Evolutionary conservation across 2,113 vertebrate species (phyloP).

Genomic region (Semnornis frantzii): DNA sequence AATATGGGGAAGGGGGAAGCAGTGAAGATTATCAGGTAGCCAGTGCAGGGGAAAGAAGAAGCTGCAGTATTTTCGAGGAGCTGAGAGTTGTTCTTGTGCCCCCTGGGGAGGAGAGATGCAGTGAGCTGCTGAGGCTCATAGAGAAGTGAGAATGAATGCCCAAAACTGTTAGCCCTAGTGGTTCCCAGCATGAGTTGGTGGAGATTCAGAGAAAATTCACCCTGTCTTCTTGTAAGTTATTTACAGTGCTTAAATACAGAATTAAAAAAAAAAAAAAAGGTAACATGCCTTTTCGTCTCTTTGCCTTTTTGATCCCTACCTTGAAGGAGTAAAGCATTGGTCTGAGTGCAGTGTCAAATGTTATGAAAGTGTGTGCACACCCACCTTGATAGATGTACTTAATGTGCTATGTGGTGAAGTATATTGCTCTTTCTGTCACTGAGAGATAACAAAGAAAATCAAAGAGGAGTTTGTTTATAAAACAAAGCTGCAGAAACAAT

Average conservation of each 20-base stretch:
- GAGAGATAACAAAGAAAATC: background rate
- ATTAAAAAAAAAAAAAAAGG: background rate
- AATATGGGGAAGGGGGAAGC: background rate
- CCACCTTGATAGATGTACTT: background rate
- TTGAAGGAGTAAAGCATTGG: background rate
- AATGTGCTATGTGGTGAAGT: background rate
- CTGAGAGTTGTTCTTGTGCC: background rate
- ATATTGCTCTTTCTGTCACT: background rate
- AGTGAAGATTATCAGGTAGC: background rate
- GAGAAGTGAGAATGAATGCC: background rate
- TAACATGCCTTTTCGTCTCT: background rate
- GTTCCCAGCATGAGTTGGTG: rapidly evolving
- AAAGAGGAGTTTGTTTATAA: background rate
- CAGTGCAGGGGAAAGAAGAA: background rate
- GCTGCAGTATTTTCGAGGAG: background rate
- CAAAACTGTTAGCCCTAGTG: background rate
- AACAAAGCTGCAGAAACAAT: background rate
- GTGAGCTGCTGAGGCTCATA: background rate
- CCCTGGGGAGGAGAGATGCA: background rate
- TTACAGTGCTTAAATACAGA: background rate
- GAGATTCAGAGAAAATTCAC: background rate
- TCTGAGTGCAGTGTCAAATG: background rate
- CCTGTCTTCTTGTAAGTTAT: background rate
- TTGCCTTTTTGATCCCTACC: background rate
- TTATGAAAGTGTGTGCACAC: background rate